phyloP scores from a whole-genome alignment of 1,140 invertebrate genomes.

The Brachionus koreanus region DNA sequence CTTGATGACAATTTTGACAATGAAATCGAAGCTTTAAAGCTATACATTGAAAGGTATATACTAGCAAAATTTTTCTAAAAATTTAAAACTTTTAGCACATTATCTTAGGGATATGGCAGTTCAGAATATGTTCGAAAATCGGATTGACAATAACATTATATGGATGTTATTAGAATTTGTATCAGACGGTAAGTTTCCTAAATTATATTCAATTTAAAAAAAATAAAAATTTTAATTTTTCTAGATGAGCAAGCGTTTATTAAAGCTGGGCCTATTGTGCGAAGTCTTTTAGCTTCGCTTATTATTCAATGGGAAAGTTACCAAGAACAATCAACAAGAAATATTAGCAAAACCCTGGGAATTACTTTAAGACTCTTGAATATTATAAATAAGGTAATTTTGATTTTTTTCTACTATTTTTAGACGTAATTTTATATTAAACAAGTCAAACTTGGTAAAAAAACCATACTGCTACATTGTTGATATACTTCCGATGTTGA shows the following conservation, averaged over 20 bases:
- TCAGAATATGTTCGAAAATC: conserved; percentile 3
- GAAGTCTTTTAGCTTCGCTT: conserved; percentile 22
- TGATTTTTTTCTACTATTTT: background rate
- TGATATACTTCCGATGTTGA: conserved; percentile 22
- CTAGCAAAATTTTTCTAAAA: background rate
- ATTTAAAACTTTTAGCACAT: background rate
- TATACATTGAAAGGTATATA: conserved; percentile 29
- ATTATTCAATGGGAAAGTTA: conserved; percentile 43
- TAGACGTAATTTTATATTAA: background rate
- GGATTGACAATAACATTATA: background rate
- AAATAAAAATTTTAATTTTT: background rate
- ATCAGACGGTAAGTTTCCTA: conserved; percentile 8
- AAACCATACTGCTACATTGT: conserved; percentile 25
- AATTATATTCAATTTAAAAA: background rate
- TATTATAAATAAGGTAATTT: conserved; percentile 20
- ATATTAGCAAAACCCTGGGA: background rate
- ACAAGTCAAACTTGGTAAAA: conserved; percentile 3
- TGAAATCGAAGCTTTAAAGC: conserved; percentile 20
- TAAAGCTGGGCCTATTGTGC: conserved; percentile 18
- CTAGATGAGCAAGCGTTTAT: conserved; percentile 26
- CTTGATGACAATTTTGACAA: conserved; percentile 39
- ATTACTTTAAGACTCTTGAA: background rate
- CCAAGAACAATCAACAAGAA: conserved; percentile 41
- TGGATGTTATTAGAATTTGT: conserved; percentile 38
- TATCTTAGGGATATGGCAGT: conserved; percentile 11